Base-by-base conservation (phyloP, 2,113 vertebrate genomes). In the Morone saxatilis region DNA sequence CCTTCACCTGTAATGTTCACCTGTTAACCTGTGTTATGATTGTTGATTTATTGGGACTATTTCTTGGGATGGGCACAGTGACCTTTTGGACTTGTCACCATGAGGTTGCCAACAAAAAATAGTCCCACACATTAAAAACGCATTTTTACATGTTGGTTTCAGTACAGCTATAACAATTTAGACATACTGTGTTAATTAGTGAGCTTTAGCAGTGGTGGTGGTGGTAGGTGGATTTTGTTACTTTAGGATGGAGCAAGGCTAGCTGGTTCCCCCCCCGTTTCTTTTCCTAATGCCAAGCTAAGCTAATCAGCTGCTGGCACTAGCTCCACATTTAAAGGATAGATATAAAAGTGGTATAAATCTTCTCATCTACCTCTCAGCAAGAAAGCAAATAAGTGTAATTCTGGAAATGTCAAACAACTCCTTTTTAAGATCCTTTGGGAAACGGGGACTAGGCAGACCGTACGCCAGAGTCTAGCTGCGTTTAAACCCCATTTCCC, bases 401-500 rank as follows among this genome's bases (percentile, higher is more conserved):
- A 60, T 54, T 57, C 5, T 20, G 31, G 17, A 63, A 76, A 54
- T 76, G 67, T 76, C 47, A 41, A 54, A 54, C 62, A 43, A 7
- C 36, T 69, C n/a, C 68, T 79, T 76, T 48, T 76, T 48, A 63
- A 48, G 41, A 41, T 66, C 20, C 7, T 68, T 69, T 71, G 20
- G 13, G 71, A 51, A 75, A 85, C 82, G 22, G 48, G 45, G 12
- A n/a, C 40, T 17, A 5, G 40, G 19, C 8, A n/a, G 51, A 63
- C 59, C 66, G 61, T 13, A 40, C 11, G 2, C 4, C 36, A 65
- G 62, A 76, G 57, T 67, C n/a, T 6, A 9, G 48, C 50, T 73
- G 38, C 60, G 45, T 84, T 68, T 45, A 22, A 68, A 36, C 25
- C 45, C 41, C 61, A 67, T 17, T 40, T 51, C 67, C 47, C 53